Evolutionary conservation across 2,888 invertebrate genomes (phyloP), one percentile per base, ranked within the genome.

Genomic region (Drosophila rubida): DNA sequence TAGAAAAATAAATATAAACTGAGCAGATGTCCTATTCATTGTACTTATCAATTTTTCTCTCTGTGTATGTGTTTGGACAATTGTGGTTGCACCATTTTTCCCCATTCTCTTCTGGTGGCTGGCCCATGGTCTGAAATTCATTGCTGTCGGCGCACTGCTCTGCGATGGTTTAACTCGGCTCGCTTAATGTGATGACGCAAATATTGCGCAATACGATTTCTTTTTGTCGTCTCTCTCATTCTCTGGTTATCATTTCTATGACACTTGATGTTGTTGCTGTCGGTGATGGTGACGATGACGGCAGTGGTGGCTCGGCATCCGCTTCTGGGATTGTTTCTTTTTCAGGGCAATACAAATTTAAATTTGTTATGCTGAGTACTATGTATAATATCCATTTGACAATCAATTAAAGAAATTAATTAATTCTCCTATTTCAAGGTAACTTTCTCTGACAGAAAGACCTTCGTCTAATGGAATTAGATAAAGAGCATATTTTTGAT

Each of bases 151-250:
- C 2, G 41, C 45, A 50, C 41, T 32, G 32, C 16, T 11, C 19
- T 2, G 39, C 49, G 49, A 16, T 58, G n/a, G 27, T 9, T 41
- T n/a, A 37, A 37, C 54, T 66, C 62, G 58, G 59, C 62, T 54
- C 61, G 60, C 46, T 78, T 75, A 65, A 75, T 57, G 65, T 53
- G 69, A 75, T 79, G 86, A 68, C 69, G 83, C 76, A 68, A 79
- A 65, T 66, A 79, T 80, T 80, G 66, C 86, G 86, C 76, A 85
- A 80, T 73, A 69, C 68, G 55, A 86, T 80, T 80, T 80, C 80
- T 76, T 80, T 65, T 75, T 63, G 55, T 59, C 41, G 72, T 79
- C 72, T 69, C 75, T 69, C 83, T 68, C 83, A 73, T 79, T 79
- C 80, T 76, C 82, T 76, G 51, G 35, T 14, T 49, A 32, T 53